A percentile compares a stretch with the other conserved stretches of the same genome.
These are phyloP conservation scores for Sarcophaga subvicina DNA, from an alignment of 2,888 invertebrate species.

Conservation along the genomic window DNA sequence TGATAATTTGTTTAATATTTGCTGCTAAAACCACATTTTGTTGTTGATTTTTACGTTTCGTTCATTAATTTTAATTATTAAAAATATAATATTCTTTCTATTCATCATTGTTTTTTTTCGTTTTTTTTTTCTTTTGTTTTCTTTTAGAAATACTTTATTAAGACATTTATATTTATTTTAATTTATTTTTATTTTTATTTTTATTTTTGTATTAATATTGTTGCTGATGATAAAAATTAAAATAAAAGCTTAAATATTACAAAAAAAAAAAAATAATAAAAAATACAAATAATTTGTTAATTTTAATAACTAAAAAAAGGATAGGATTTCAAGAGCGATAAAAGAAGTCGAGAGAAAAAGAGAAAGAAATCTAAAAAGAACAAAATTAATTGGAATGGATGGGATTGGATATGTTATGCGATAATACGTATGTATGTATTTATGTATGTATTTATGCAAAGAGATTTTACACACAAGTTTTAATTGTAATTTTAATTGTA, in stretches of 20 bases:
- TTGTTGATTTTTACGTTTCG: no score
- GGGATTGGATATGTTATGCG: no score
- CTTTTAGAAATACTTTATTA: slow-evolving; percentile 5
- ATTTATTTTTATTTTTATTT: background rate
- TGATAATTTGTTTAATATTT: slow-evolving; percentile 15
- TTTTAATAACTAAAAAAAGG: slow-evolving; percentile 40
- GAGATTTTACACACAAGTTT: no score
- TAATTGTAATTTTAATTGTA: no score
- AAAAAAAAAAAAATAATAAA: slow-evolving; percentile 23
- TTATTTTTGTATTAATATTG: slow-evolving; percentile 32
- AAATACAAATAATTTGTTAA: slow-evolving; percentile 21
- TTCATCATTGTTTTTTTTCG: slow-evolving; percentile 8
- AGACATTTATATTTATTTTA: slow-evolving; percentile 19
- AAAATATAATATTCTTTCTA: slow-evolving; percentile 30
- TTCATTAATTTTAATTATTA: no score
- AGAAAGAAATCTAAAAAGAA: background rate
- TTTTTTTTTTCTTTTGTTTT: background rate
- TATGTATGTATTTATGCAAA: no score
- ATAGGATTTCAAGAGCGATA: background rate
- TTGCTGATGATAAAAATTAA: slow-evolving; percentile 58
- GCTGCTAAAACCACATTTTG: background rate
- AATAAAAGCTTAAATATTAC: slow-evolving; percentile 50
- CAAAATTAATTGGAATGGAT: no score
- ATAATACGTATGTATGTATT: no score
- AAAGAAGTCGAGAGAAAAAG: slow-evolving; percentile 8